A percentile compares a stretch with the other conserved stretches of the same genome.
phyloP scores from a whole-genome alignment of 2,113 vertebrate species.

The Ovibos moschatus region DNA sequence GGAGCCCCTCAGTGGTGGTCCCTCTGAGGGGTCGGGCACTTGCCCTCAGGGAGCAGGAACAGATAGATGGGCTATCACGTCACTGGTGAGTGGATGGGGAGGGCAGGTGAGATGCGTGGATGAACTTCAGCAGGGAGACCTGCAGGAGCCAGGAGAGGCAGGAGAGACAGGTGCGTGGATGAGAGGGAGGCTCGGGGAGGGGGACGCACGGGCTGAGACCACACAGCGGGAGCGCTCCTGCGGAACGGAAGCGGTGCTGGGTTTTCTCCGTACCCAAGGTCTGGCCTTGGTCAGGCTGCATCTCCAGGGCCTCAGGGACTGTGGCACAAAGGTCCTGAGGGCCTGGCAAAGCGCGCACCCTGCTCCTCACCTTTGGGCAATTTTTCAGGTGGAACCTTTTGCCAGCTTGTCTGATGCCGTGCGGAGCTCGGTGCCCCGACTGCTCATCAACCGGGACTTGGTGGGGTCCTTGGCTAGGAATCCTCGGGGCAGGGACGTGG shows the following conservation, averaged over 20 bases:
- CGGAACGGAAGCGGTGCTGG: rapidly evolving
- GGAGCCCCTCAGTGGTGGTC: not conserved
- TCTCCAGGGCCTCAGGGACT: not conserved
- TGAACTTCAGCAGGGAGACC: not conserved
- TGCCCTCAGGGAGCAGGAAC: not conserved
- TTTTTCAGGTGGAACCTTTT: slow-evolving; percentile 92
- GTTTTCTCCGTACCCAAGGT: rapidly evolving
- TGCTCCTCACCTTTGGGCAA: not conserved
- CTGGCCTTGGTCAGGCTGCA: not conserved
- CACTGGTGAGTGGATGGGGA: not conserved
- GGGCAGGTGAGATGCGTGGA: not conserved
- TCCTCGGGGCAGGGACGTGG: slow-evolving; percentile 81
- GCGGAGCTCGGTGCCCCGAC: slow-evolving; percentile 84
- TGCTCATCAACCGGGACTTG: slow-evolving; percentile 92
- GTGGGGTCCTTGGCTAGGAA: slow-evolving; percentile 87
- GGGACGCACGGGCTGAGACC: not conserved
- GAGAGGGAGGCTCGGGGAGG: not conserved
- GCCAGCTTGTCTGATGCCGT: slow-evolving; percentile 89
- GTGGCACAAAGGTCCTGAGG: not conserved
- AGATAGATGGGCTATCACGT: not conserved
- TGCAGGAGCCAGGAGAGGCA: not conserved
- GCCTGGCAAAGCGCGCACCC: not conserved
- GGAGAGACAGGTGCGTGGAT: rapidly evolving
- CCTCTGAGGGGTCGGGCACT: not conserved
- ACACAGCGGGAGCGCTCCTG: rapidly evolving